Base-by-base conservation (phyloP, 1,140 invertebrate genomes). In the Eueides isabella region DNA sequence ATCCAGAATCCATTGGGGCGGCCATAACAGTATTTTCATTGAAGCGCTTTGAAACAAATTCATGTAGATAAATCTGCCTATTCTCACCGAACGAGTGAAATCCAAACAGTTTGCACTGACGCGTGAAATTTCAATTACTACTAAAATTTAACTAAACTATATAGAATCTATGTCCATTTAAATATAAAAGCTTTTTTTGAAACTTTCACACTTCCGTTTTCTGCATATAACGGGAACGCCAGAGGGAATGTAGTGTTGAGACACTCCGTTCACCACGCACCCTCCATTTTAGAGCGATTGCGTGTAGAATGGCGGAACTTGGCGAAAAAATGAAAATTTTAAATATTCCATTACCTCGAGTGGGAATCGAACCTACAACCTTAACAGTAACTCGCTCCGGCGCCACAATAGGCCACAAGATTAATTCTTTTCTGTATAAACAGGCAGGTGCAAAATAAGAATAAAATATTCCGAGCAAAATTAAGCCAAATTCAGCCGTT, bases 1-100 rank as follows among this genome's bases (percentile, higher is more conserved):
- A 55, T 26, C n/a, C 26, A 26, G 26, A 55, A 55, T 55, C 48
- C 48, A 55, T 23, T 55, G 48, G 9, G 19, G 19, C 44, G 11
- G 26, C 23, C 48, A 26, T 44, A 55, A 55, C 19, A 55, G 19
- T 55, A 55, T 55, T 23, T 44, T 55, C 26, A 26, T 55, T 55
- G n/a, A 55, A 55, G 48, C n/a, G 41, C 48, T 55, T 23, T 55
- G 23, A 55, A 23, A 55, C 48, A 55, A 48, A 48, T 55, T 11
- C 48, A 55, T 26, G 26, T 55, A 23, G 11, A 55, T 55, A 26
- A 23, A 55, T 55, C 48, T 19, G 48, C 2, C 48, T 26, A 26
- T 55, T 55, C 11, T 11, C 9, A 55, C 48, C 7, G n/a, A 19
- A 9, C 48, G 19, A 26, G 7, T 55, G 9, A 55, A 23, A 55